Base-by-base conservation (phyloP, 2,113 vertebrate genomes). In the Platycercus adscitus region DNA sequence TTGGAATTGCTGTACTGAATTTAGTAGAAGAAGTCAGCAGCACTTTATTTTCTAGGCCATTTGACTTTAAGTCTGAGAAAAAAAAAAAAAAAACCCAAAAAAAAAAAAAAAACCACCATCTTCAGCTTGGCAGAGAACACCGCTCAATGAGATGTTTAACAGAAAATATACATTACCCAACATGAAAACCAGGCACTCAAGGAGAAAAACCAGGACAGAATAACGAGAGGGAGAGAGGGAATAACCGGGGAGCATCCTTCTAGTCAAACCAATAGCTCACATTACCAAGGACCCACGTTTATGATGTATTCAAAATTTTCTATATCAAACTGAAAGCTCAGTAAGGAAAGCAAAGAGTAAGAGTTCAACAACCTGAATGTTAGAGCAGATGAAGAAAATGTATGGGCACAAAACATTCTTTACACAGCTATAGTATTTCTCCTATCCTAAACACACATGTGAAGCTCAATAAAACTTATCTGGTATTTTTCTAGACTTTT, bases 141-240 rank as follows among this genome's bases (percentile, higher is more conserved):
- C 1, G 3, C 14, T 81, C 35, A 69, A 18, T 31, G 43, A 81
- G 76, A 93, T 76, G 53, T 72, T 94, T 86, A 96, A 96, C 20
- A 88, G 64, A 95, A 91, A 58, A 95, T 77, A 91, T 28, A 91
- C 49, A 58, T 93, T 83, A 63, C 18, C 33, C 46, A 79, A 88
- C 93, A 95, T 76, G 49, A 93, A 95, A 97, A 91, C 25, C 81
- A 96, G 55, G 39, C 63, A 81, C 7, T 49, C 8, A 8, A 3
- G 6, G 13, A 73, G 24, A 63, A 95, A 77, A 87, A 53, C 12
- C 5, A 43, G 37, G 60, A 71, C 18, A 73, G 47, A 92, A 33
- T 3, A 21, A 83, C 37, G 17, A 81, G n/a, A 37, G 11, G 15
- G 21, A 61, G 19, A 75, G n/a, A 35, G 7, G 13, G 24, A 56